These are phyloP conservation scores for Cassiopea xamachana DNA, from an alignment of 30 jellyfish, hydroid and myxozoan species.

Conservation along the genomic window DNA sequence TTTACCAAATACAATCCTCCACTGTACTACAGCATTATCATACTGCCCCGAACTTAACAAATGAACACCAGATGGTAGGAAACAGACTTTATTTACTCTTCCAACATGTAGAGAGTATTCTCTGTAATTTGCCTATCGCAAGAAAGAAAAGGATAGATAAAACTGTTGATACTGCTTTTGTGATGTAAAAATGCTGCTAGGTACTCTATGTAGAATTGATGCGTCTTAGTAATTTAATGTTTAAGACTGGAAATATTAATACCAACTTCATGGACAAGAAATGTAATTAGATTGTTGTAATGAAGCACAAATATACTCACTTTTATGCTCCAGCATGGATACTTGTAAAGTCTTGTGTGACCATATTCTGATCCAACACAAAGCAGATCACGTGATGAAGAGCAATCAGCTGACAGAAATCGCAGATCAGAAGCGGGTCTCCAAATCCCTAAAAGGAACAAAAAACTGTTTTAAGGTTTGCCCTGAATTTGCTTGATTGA, in stretches of 20 bases:
- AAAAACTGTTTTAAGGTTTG: neutral
- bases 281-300: neutral
- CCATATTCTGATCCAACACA: slow-evolving; percentile 91
- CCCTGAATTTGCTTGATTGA: neutral
- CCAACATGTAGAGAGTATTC: slow-evolving; percentile 72
- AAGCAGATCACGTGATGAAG: slow-evolving; percentile 59
- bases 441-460: slow-evolving; percentile 39
- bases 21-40: slow-evolving; percentile 67
- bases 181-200: no score
- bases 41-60: slow-evolving; percentile 53
- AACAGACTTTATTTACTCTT: slow-evolving; percentile 20
- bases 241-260: no score
- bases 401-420: slow-evolving; percentile 55
- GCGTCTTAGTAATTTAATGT: no score
- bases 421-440: slow-evolving; percentile 61
- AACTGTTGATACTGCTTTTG: neutral
- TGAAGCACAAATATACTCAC: slow-evolving; percentile 1
- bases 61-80: slow-evolving; percentile 43
- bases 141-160: neutral
- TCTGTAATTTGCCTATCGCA: slow-evolving; percentile 35
- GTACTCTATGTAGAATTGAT: no score
- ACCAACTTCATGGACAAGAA: no score
- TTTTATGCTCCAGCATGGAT: slow-evolving; percentile 68
- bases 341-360: slow-evolving; percentile 61
- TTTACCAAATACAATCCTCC: slow-evolving; percentile 60